These are phyloP conservation scores for Bombus huntii DNA, from an alignment of 1,140 invertebrate species.

Conservation along the genomic window DNA sequence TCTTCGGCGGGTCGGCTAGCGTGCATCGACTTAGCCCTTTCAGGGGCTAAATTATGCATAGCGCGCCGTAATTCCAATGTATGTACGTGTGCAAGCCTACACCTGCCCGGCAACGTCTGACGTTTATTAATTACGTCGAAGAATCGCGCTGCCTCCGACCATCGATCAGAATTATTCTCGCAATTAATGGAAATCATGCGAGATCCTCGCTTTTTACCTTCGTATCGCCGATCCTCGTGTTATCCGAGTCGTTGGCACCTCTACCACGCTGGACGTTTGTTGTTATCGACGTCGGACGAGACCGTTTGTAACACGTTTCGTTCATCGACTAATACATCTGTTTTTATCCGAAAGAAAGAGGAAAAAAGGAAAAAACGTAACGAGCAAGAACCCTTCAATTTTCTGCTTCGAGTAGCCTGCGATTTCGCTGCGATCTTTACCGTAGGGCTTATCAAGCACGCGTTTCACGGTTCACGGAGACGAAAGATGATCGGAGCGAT, in stretches of 20 bases:
- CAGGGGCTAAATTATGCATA: conserved; percentile 39
- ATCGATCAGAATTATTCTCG: not conserved
- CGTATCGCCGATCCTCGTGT: too few species aligned
- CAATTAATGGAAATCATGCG: not conserved
- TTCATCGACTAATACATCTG: too few species aligned
- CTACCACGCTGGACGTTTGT: too few species aligned
- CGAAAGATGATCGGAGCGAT: not conserved
- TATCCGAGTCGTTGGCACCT: too few species aligned
- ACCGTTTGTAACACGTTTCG: too few species aligned
- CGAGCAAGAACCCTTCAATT: not conserved
- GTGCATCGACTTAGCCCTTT: conserved; percentile 29
- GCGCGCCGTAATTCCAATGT: conserved; percentile 13
- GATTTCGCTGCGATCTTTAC: not conserved
- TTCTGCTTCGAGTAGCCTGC: not conserved
- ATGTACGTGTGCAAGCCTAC: conserved; percentile 42
- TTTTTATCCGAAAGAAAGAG: too few species aligned
- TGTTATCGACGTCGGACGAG: too few species aligned
- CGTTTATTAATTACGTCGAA: conserved; percentile 57
- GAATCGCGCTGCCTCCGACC: conserved; percentile 1
- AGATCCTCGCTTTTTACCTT: too few species aligned
- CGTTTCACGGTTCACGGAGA: not conserved
- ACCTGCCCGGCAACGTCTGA: conserved; percentile 49
- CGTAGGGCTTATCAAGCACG: not conserved
- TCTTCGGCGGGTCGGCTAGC: conserved; percentile 17
- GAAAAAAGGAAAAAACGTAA: not conserved